Evolutionary conservation across 2,113 vertebrate species (phyloP).

Genomic region (Buteo buteo): DNA sequence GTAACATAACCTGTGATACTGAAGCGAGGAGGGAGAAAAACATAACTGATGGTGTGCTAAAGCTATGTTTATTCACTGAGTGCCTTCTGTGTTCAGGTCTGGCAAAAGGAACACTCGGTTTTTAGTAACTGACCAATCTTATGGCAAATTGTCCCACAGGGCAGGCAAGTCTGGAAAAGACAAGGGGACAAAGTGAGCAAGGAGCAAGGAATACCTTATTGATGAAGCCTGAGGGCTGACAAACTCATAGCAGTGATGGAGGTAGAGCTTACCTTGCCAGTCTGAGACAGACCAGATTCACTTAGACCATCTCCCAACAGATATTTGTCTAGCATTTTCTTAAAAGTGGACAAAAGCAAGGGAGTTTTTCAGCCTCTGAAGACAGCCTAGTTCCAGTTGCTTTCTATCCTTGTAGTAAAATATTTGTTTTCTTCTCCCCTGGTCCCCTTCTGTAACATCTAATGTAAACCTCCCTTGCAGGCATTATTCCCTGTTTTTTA

Average conservation of each 20-base stretch:
- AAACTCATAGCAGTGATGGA: neutral
- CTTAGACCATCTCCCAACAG: neutral
- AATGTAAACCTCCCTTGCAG: neutral
- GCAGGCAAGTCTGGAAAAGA: neutral
- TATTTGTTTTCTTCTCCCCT: neutral
- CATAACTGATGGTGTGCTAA: neutral
- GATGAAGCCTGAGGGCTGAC: neutral
- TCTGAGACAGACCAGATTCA: neutral
- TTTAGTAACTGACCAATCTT: neutral
- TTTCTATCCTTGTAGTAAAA: neutral
- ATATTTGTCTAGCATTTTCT: neutral
- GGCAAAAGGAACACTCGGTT: neutral
- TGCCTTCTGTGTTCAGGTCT: neutral
- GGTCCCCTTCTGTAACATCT: neutral
- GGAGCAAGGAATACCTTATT: neutral
- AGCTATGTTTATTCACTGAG: neutral
- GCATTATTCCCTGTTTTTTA: neutral
- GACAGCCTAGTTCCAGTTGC: neutral
- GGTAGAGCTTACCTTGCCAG: neutral
- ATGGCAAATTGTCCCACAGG: neutral
- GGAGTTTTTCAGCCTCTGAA: neutral
- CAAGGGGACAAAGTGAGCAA: neutral
- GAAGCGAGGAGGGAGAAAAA: neutral
- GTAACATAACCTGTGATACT: neutral
- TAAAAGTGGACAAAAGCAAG: neutral